Percentiles rank a stretch among this genome's conserved stretches.
Evolutionary conservation across 2,113 vertebrate species (phyloP).

Genomic region (Chlorodrepanis virens): DNA sequence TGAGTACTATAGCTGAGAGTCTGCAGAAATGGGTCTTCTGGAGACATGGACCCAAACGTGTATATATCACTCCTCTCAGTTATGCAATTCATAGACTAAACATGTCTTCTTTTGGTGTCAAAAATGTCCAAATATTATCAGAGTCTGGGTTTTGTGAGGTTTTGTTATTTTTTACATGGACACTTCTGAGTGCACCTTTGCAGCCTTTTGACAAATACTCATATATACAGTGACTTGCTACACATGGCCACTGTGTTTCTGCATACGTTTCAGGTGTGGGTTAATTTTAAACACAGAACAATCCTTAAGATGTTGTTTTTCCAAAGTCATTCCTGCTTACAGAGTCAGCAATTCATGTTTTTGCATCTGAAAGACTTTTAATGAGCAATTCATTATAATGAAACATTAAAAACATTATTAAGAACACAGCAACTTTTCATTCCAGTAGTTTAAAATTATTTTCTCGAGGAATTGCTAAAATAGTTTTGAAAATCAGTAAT

Average conservation of each 20-base stretch:
- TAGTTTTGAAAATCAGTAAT: background rate
- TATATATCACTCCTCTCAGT: background rate
- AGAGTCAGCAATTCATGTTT: background rate
- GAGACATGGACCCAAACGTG: background rate
- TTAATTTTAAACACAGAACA: background rate
- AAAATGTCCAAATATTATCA: slow-evolving; percentile 47
- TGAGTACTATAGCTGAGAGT: background rate
- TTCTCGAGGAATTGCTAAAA: background rate
- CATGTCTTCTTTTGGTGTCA: slow-evolving; percentile 13
- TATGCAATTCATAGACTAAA: slow-evolving; percentile 54
- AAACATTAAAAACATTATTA: background rate
- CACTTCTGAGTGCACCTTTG: background rate
- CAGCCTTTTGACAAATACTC: background rate
- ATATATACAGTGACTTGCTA: background rate
- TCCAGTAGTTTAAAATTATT: background rate
- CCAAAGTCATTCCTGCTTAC: background rate
- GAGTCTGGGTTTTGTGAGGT: background rate
- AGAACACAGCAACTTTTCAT: background rate
- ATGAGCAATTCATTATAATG: background rate
- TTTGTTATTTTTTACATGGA: background rate
- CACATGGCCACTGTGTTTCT: background rate
- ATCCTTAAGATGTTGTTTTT: background rate
- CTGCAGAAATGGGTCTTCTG: slow-evolving; percentile 4
- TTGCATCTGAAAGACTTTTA: background rate
- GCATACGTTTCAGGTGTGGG: background rate